phyloP scores from a whole-genome alignment of 2,888 invertebrate genomes.

The Agrotis ipsilon region DNA sequence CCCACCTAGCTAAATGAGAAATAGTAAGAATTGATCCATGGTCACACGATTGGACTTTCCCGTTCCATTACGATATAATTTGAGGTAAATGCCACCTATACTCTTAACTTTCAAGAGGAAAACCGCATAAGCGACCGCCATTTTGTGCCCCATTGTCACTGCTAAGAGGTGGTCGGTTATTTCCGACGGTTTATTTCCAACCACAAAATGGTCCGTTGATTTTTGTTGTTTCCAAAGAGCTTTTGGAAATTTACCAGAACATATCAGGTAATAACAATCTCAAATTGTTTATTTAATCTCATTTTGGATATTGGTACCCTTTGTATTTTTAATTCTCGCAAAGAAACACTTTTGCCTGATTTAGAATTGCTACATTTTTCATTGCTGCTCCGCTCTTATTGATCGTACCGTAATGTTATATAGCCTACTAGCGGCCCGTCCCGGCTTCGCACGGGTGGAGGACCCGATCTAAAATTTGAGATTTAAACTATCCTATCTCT shows the following conservation, averaged over 20 bases:
- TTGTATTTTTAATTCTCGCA: too few species aligned
- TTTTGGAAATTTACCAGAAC: neutral
- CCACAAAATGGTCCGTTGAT: constrained; percentile 17
- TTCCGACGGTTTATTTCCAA: constrained; percentile 14
- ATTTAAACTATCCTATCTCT: too few species aligned
- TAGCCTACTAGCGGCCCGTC: too few species aligned
- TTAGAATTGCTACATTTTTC: too few species aligned
- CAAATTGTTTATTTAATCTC: neutral
- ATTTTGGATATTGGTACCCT: too few species aligned
- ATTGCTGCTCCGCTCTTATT: too few species aligned
- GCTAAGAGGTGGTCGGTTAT: constrained; percentile 1
- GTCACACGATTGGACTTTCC: constrained; percentile 29
- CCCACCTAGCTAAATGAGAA: neutral
- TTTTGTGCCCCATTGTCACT: neutral
- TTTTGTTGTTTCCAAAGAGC: neutral
- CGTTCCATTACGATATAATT: neutral
- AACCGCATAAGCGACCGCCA: constrained; percentile 32
- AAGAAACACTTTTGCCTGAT: too few species aligned
- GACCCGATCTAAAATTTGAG: too few species aligned
- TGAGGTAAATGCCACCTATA: constrained; percentile 18
- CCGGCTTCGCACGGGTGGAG: too few species aligned
- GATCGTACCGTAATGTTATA: too few species aligned
- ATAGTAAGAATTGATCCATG: neutral
- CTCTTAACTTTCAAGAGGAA: constrained; percentile 33
- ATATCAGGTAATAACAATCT: constrained; percentile 3